Conservation (phyloP, 2,888 invertebrate species). For the Strigamia transsilvanica region DNA sequence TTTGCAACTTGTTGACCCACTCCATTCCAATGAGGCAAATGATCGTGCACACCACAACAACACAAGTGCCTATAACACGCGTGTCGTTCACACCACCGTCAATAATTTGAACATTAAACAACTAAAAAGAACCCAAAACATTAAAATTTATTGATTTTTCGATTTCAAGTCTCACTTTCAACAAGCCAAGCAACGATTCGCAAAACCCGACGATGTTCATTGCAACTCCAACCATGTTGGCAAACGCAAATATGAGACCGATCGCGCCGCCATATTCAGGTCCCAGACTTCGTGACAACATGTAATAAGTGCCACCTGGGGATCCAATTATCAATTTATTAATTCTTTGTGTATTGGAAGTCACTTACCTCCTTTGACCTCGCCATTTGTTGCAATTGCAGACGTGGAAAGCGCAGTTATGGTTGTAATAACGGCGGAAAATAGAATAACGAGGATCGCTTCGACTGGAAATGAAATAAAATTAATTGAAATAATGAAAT, state of each 20-base stretch:
- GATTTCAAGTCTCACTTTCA: neutral
- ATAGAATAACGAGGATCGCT: constrained; percentile 77
- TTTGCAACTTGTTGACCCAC: constrained; percentile 90
- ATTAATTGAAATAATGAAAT: too few species aligned
- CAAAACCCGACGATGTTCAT: constrained; percentile 72
- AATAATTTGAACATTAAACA: constrained; percentile 70
- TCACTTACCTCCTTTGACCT: constrained; percentile 90
- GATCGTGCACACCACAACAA: constrained; percentile 80
- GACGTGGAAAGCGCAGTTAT: constrained; percentile 78
- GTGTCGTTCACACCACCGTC: constrained; percentile 75
- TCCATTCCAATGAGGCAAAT: constrained; percentile 96
- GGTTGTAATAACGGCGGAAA: constrained; percentile 85
- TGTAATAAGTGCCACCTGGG: constrained; percentile 63
- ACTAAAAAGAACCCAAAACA: neutral
- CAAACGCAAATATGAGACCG: constrained; percentile 72
- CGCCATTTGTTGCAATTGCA: constrained; percentile 87
- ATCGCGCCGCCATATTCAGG: constrained; percentile 73
- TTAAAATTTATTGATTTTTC: neutral
- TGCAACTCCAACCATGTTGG: constrained; percentile 71
- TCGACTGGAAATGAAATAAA: constrained; percentile 61
- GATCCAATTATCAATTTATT: neutral
- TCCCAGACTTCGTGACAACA: constrained; percentile 63
- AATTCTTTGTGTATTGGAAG: neutral
- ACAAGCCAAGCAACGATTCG: constrained; percentile 60
- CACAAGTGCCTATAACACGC: constrained; percentile 83